Base-by-base conservation (phyloP, 2,888 invertebrate species). In the Catocala sponsa region DNA sequence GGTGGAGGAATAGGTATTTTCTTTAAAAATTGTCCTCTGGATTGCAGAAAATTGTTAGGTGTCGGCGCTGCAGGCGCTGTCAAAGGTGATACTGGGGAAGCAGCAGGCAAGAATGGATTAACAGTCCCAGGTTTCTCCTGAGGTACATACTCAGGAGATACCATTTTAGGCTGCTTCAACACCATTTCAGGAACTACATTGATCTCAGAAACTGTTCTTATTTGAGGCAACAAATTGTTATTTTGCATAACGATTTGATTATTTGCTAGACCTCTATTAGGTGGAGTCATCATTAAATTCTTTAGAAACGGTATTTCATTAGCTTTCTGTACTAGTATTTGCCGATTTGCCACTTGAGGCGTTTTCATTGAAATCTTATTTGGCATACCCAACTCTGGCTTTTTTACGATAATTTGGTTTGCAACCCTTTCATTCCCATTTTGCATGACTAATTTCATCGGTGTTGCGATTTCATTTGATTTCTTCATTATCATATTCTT, bases 1-100 rank as follows among this genome's bases (percentile, higher is more conserved):
- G 88, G 89, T 1, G 89, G 89, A 0, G 88, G 86, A 46, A 90
- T 87, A 1, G 88, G 86, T 50, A 89, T 86, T 70, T 89, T 91
- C 54, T 87, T 83, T 50, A 90, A 77, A 64, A 83, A 89, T 12
- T 88, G 85, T 11, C 84, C 84, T 43, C 83, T 82, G 0, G 83
- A 77, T 49, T 85, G 80, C 0, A 72, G 59, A 2, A 55, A 78
- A 0, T 81, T 79, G 25, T 64, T 81, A 0, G 81, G 78, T 2
- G 74, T 74, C 0, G 84, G 78, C 57, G 79, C 10, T 12, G 32
- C 10, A 38, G n/a, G n/a, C n/a, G 35, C 6, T 38, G 35, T 38
- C 2, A 32, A 12, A 1, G 38, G 0, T 6, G 57, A 49, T 0
- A 86, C 62, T 0, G 88, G 86, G 0, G 87, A 88, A 0, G 87